Conservation (phyloP, 2,888 invertebrate genomes). For the Tipula helvola region DNA sequence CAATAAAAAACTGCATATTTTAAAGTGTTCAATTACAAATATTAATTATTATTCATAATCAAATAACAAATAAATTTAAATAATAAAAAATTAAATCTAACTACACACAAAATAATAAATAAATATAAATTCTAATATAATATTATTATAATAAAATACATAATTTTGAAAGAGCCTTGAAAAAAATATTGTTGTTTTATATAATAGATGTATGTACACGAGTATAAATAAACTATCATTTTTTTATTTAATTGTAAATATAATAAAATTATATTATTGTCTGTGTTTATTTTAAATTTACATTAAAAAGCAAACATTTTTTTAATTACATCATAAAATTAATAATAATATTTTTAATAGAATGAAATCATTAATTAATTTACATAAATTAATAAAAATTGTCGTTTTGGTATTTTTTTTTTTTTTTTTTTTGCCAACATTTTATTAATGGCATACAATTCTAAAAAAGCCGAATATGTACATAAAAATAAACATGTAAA, state of each 20-base stretch:
- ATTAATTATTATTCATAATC: constrained; percentile 4
- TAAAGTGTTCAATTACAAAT: constrained; percentile 4
- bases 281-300: not conserved
- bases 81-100: not conserved
- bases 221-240: not conserved
- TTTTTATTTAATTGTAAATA: not conserved
- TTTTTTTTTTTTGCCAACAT: not conserved
- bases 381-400: not conserved
- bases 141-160: not conserved
- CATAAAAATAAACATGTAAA: no score
- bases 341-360: not conserved
- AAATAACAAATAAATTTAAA: not conserved
- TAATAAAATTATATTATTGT: not conserved
- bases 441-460: not conserved
- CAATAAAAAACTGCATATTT: not conserved
- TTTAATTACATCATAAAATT: not conserved
- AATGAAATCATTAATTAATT: not conserved
- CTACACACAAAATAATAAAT: not conserved
- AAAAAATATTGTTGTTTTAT: not conserved
- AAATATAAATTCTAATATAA: not conserved
- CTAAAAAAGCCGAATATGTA: no score
- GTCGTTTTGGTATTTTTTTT: not conserved
- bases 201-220: no score
- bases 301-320: not conserved
- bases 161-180: not conserved